phyloP scores from a whole-genome alignment of 2,888 invertebrate species.

The Oasisia sp. region DNA sequence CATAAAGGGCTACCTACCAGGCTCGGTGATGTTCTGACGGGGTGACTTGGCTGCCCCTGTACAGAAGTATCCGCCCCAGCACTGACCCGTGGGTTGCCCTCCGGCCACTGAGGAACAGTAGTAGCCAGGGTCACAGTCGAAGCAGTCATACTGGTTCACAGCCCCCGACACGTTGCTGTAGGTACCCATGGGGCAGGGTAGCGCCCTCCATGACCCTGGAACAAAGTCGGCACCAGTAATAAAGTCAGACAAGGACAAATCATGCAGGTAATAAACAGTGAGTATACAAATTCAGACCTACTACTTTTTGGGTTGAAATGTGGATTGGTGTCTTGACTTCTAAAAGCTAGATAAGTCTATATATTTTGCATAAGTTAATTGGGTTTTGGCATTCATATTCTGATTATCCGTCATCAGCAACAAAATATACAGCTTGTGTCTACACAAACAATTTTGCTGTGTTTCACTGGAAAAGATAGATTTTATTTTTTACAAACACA shows the following conservation, averaged over 20 bases:
- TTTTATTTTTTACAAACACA: too few relatives aligned
- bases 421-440: too few relatives aligned
- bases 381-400: too few relatives aligned
- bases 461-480: too few relatives aligned
- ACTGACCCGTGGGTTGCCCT: slow-evolving; percentile 38
- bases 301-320: too few relatives aligned
- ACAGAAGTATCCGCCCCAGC: slow-evolving; percentile 59
- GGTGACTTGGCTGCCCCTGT: slow-evolving; percentile 54
- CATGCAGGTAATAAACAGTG: neutral
- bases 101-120: slow-evolving; percentile 56
- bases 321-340: too few relatives aligned
- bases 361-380: too few relatives aligned
- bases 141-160: slow-evolving; percentile 58
- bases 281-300: neutral
- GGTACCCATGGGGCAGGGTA: slow-evolving; percentile 60
- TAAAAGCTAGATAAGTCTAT: too few relatives aligned
- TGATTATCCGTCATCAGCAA: too few relatives aligned
- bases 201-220: slow-evolving; percentile 56
- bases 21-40: slow-evolving; percentile 46
- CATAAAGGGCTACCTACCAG: slow-evolving; percentile 30
- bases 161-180: slow-evolving; percentile 62
- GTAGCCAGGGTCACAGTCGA: slow-evolving; percentile 55
- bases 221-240: neutral
- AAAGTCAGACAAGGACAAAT: neutral
- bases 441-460: too few relatives aligned